Conservation (phyloP, 2,113 vertebrate species). For the Proterorhinus semilunaris region DNA sequence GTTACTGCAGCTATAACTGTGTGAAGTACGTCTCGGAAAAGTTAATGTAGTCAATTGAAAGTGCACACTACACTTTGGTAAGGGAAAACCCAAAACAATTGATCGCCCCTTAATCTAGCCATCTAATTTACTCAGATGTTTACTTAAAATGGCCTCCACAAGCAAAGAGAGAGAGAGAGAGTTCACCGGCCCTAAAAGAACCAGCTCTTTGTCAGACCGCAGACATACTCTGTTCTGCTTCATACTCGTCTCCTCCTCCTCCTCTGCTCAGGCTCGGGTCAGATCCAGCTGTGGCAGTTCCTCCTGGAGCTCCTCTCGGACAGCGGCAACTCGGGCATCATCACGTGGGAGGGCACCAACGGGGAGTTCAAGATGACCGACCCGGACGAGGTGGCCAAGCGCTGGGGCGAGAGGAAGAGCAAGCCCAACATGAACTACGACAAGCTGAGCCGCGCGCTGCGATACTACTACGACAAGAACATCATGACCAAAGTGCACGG, state of each 20-base stretch:
- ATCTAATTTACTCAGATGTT: no score
- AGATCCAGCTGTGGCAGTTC: constrained; percentile 87
- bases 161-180: no score
- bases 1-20: no score
- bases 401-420: constrained; percentile 85
- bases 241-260: background rate
- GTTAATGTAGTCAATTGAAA: no score
- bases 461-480: constrained; percentile 83
- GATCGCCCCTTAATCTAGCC: no score
- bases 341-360: constrained; percentile 83
- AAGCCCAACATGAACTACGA: constrained; percentile 85
- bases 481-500: constrained; percentile 84
- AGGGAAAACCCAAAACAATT: no score
- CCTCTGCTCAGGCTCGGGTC: constrained; percentile 74
- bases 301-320: constrained; percentile 82
- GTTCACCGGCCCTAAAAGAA: no score
- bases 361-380: constrained; percentile 88
- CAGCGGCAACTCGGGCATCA: constrained; percentile 77
- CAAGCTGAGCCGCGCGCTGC: constrained; percentile 77
- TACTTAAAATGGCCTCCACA: no score
- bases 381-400: constrained; percentile 84
- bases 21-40: no score
- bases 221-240: background rate
- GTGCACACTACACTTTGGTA: no score
- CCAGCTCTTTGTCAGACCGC: no score